phyloP scores from a whole-genome alignment of 2,888 invertebrate genomes.

The Carabus problematicus region DNA sequence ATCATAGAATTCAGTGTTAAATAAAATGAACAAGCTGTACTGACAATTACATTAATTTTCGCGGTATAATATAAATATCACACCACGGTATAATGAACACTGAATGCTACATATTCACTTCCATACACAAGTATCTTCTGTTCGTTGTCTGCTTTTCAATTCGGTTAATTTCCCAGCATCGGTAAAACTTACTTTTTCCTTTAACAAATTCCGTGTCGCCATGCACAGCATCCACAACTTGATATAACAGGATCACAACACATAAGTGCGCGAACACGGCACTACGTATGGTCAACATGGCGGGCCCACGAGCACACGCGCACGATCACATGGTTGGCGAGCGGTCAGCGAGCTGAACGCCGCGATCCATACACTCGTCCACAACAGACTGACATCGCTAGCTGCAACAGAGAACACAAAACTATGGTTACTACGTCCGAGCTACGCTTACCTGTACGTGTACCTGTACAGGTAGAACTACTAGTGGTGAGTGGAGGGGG shows the following conservation, averaged over 20 bases:
- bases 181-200: constrained; percentile 75
- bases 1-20: too few relatives aligned
- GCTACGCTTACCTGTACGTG: constrained; percentile 4
- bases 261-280: neutral
- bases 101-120: too few relatives aligned
- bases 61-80: too few relatives aligned
- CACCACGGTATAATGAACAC: too few relatives aligned
- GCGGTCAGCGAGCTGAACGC: constrained; percentile 7
- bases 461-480: constrained; percentile 1
- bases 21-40: too few relatives aligned
- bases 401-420: constrained; percentile 5
- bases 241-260: neutral
- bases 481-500: neutral
- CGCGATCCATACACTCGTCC: too few relatives aligned
- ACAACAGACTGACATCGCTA: neutral
- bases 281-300: constrained; percentile 22
- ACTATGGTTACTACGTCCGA: neutral
- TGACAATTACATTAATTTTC: too few relatives aligned
- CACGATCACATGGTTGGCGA: constrained; percentile 35
- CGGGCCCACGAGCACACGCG: constrained; percentile 8
- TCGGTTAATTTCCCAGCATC: too few relatives aligned
- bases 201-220: constrained; percentile 71
- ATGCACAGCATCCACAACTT: neutral
- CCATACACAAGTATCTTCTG: too few relatives aligned
- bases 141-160: too few relatives aligned